Conservation (phyloP, 2,113 vertebrate genomes). For the Bambusicola thoracicus region DNA sequence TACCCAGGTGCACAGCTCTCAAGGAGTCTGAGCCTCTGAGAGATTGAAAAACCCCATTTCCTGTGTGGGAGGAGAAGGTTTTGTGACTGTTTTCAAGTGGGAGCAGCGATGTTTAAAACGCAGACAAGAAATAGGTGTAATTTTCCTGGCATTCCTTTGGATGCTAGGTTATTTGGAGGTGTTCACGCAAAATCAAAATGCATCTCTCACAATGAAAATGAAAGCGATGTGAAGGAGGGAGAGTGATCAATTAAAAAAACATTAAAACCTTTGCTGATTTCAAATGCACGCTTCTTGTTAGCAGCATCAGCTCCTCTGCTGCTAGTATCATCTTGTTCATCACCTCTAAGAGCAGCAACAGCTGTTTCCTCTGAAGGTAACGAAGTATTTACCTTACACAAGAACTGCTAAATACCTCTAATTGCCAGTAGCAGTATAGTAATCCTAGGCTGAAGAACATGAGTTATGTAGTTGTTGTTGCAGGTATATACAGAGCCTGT, state of each 20-base stretch:
- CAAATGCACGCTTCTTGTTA: background rate
- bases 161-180: background rate
- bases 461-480: background rate
- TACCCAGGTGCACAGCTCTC: conserved; percentile 51
- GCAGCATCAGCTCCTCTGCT: background rate
- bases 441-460: background rate
- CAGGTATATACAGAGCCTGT: background rate
- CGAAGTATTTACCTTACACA: background rate
- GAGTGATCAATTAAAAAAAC: background rate
- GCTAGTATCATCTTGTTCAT: background rate
- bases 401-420: background rate
- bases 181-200: background rate
- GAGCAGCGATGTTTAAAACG: background rate
- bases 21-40: conserved; percentile 26
- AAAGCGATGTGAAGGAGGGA: background rate
- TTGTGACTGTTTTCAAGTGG: background rate
- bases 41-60: conserved; percentile 38
- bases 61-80: conserved; percentile 47
- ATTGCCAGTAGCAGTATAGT: background rate
- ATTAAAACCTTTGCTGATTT: background rate
- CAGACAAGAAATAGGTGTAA: background rate
- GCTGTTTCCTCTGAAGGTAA: background rate
- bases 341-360: background rate
- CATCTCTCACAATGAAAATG: background rate
- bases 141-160: background rate